Percentiles rank a stretch among this genome's conserved stretches.
phyloP scores from a whole-genome alignment of 2,888 invertebrate species.

The Rhyacophila evoluta region DNA sequence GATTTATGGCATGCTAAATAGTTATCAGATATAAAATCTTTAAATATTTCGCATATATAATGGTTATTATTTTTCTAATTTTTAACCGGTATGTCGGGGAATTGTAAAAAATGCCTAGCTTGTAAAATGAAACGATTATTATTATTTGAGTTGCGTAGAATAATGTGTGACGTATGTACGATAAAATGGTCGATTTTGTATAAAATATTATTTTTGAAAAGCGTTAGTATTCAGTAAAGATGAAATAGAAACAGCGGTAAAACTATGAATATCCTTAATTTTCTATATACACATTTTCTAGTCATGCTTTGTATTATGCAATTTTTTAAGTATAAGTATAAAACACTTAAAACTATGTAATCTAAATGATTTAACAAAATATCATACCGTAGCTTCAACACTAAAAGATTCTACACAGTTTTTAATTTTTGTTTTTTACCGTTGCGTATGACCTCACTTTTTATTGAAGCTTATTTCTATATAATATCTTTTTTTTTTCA shows the following conservation, averaged over 20 bases:
- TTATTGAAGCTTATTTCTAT: too few species aligned
- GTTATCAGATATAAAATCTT: too few species aligned
- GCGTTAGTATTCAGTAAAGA: slow-evolving; percentile 49
- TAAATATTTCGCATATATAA: too few species aligned
- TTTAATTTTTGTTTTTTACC: too few species aligned
- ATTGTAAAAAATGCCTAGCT: not conserved
- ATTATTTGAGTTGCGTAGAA: not conserved
- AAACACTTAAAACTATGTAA: slow-evolving; percentile 54
- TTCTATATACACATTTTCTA: slow-evolving; percentile 54
- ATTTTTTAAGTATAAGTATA: slow-evolving; percentile 52
- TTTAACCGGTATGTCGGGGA: not conserved
- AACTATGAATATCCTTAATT: slow-evolving; percentile 49
- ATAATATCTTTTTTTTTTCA: too few species aligned
- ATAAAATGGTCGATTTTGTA: slow-evolving; percentile 43
- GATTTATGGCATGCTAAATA: too few species aligned
- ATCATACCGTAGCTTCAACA: not conserved
- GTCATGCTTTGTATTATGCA: slow-evolving; percentile 53
- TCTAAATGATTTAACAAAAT: slow-evolving; percentile 53
- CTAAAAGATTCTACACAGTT: too few species aligned
- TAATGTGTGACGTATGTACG: not conserved
- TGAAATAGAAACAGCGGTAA: slow-evolving; percentile 53
- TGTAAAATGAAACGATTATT: not conserved
- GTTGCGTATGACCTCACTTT: too few species aligned
- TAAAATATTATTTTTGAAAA: slow-evolving; percentile 44
- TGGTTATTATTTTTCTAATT: not conserved